phyloP scores from a whole-genome alignment of 92 coral and sea anemone species.

The Porites divaricata region DNA sequence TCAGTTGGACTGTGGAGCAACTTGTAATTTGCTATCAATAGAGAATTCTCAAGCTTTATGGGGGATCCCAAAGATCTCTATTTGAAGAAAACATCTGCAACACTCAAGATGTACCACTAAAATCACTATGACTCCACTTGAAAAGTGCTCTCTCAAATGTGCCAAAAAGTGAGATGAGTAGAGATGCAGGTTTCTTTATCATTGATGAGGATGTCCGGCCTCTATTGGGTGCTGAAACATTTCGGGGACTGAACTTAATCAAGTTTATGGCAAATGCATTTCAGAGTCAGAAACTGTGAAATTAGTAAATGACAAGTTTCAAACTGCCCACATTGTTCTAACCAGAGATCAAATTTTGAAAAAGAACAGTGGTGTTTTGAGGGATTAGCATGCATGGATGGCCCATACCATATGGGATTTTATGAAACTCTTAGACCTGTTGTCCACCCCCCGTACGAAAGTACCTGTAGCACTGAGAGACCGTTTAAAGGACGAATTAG shows the following conservation, averaged over 20 bases:
- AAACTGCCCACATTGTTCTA: not conserved
- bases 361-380: not conserved
- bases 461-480: too few relatives aligned
- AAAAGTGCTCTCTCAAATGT: not conserved
- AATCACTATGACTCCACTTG: slow-evolving; percentile 6
- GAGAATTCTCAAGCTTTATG: slow-evolving; percentile 7
- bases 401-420: too few relatives aligned
- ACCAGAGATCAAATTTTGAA: not conserved
- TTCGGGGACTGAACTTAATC: too few relatives aligned
- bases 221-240: too few relatives aligned
- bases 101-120: slow-evolving; percentile 34
- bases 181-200: not conserved
- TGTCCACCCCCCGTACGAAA: too few relatives aligned
- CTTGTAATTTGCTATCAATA: slow-evolving; percentile 3
- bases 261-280: too few relatives aligned
- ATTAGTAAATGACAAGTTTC: not conserved
- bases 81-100: slow-evolving; percentile 25
- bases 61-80: slow-evolving; percentile 24
- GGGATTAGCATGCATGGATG: too few relatives aligned
- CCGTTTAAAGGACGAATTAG: too few relatives aligned
- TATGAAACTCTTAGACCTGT: too few relatives aligned
- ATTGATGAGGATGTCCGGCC: not conserved
- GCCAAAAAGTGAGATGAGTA: slow-evolving; percentile 23
- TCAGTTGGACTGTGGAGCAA: slow-evolving; percentile 10
- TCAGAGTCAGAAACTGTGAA: too few relatives aligned